phyloP scores from a whole-genome alignment of 1,140 invertebrate species.

The Dinoponera quadriceps region DNA sequence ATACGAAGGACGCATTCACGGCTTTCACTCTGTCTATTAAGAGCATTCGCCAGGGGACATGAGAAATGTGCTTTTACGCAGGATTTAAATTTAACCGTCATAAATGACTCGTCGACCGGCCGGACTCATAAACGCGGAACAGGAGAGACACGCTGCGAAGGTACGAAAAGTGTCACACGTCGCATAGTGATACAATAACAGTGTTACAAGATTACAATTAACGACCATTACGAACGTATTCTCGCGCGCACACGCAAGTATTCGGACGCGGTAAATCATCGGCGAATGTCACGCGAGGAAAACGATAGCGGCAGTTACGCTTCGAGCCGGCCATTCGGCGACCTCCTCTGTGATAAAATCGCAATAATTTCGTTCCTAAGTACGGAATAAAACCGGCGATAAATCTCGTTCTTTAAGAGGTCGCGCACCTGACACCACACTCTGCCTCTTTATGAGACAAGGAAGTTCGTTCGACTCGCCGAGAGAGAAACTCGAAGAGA shows the following conservation, averaged over 20 bases:
- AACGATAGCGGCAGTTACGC: constrained; percentile 5
- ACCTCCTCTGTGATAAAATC: not conserved
- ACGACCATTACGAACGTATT: not conserved
- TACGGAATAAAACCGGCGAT: not conserved
- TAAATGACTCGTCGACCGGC: not conserved
- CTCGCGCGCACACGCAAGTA: not conserved
- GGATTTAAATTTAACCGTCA: not conserved
- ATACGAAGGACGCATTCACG: not conserved
- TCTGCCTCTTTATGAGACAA: not conserved
- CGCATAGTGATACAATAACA: constrained; percentile 4
- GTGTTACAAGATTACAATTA: constrained; percentile 14
- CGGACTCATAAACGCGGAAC: not conserved
- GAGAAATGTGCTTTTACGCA: not conserved
- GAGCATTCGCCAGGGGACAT: not conserved
- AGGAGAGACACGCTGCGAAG: not conserved
- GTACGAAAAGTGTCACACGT: not conserved
- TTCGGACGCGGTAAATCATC: constrained; percentile 11
- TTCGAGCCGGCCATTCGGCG: not conserved
- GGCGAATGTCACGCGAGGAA: not conserved
- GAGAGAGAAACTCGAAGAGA: not conserved
- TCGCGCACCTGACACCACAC: not conserved
- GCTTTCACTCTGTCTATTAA: not conserved
- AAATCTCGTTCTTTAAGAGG: constrained; percentile 24
- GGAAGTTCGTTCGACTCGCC: not conserved
- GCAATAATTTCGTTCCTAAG: constrained; percentile 8